Evolutionary conservation across 1,140 invertebrate species (phyloP), one percentile per base, ranked within the genome.

Genomic region (Drosophila takahashii): DNA sequence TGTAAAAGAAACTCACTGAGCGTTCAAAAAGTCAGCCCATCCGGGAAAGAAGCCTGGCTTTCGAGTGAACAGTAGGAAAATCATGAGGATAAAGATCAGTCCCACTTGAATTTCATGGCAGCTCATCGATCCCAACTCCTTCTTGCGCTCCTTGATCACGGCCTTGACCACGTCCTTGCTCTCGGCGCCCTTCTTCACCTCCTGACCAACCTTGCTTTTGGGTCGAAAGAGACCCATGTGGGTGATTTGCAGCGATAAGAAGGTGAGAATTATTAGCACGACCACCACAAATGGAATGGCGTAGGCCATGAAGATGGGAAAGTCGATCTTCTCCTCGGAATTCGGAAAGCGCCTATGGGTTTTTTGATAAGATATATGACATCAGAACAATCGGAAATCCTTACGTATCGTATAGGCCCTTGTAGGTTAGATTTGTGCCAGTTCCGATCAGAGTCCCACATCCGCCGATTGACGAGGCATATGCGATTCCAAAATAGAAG

Each of bases 381-480:
- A 39, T 44, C 7, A 39, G 6, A 48, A 29, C 1, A 1, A 9
- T 4, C 1, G 4, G 42, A 2, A 45, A 47, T 3, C 54, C 70
- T 62, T 92, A 96, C 94, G 91, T 92, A 62, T 96, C 95, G 60
- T 95, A 94, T 42, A 96, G 94, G 1, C 95, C 96, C 87, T 96
- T 97, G 59, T 96, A 95, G 1, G 97, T 96, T 4, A 98, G 93
- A 92, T 98, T 98, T 9, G 97, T 97, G 0, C 95, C 96, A 0
- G 97, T 97, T 6, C 97, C 98, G 0, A 97, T 97, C 0, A 98
- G 91, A 0, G 96, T 97, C 0, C 96, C 96, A 54, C 95, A 96
- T 1, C 98, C 98, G 1, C 97, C 97, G 18, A 97, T 93, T 0
- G 94, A 94, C 0, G 97, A 94, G 0, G 96, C 94, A 85, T 97